Percentiles rank a stretch among this genome's conserved stretches.
Evolutionary conservation across 2,888 invertebrate species (phyloP).

Genomic region (Apoda limacodes): DNA sequence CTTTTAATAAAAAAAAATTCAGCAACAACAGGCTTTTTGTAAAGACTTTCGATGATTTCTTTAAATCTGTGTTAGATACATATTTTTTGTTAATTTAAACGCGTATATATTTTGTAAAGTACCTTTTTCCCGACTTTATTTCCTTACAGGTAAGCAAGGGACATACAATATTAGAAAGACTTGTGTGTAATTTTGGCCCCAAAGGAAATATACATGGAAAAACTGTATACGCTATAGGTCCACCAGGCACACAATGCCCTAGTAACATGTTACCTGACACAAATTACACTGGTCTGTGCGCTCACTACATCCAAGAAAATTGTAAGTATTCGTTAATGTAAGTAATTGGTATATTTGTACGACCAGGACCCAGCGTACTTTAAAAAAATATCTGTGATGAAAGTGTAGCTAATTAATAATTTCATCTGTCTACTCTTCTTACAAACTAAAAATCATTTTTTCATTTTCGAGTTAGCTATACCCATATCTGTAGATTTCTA

Average conservation of each 20-base stretch:
- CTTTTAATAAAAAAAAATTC: too few species aligned
- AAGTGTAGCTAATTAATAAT: too few species aligned
- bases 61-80: conserved; percentile 1
- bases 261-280: conserved; percentile 28
- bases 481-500: too few species aligned
- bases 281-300: conserved; percentile 33
- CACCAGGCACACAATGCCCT: conserved; percentile 44
- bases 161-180: conserved; percentile 33
- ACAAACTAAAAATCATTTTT: too few species aligned
- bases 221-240: conserved; percentile 46
- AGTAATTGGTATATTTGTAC: too few species aligned
- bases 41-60: conserved; percentile 5
- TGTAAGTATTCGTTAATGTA: neutral
- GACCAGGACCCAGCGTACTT: too few species aligned
- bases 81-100: conserved; percentile 11
- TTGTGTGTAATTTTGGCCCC: conserved; percentile 55
- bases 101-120: neutral
- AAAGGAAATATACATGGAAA: conserved; percentile 43
- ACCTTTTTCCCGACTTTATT: too few species aligned
- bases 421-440: too few species aligned
- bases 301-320: conserved; percentile 3
- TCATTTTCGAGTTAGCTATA: too few species aligned
- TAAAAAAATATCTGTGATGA: too few species aligned
- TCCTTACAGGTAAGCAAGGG: conserved; percentile 17
- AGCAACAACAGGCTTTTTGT: too few species aligned